These are phyloP conservation scores for Tholera decimalis DNA, from an alignment of 2,888 invertebrate genomes.

Conservation along the genomic window DNA sequence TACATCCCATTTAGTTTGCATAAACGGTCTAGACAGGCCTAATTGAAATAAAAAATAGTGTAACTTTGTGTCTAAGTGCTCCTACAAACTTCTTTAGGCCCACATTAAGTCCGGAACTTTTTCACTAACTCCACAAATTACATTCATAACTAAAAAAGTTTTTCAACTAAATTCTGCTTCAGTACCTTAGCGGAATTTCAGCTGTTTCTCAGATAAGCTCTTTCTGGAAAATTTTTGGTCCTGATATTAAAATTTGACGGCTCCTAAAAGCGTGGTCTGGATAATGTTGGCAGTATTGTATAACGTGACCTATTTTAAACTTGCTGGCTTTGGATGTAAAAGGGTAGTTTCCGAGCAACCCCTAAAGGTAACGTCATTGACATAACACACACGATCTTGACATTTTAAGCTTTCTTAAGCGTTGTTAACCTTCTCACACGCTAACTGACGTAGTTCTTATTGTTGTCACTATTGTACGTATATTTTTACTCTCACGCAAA, in stretches of 20 bases:
- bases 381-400: slow-evolving; percentile 4
- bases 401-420: neutral
- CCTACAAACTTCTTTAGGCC: neutral
- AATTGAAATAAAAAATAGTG: neutral
- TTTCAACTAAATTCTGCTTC: slow-evolving; percentile 8
- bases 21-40: neutral
- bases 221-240: slow-evolving; percentile 16
- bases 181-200: slow-evolving; percentile 12
- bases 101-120: slow-evolving; percentile 20
- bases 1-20: too few relatives aligned
- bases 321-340: neutral
- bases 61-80: neutral
- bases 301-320: slow-evolving; percentile 28
- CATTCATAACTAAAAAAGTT: slow-evolving; percentile 4
- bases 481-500: too few relatives aligned
- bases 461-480: too few relatives aligned
- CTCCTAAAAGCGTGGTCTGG: slow-evolving; percentile 19
- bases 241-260: slow-evolving; percentile 35
- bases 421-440: too few relatives aligned
- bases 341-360: neutral
- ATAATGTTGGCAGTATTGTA: slow-evolving; percentile 3
- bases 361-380: neutral
- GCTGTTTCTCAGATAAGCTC: slow-evolving; percentile 9
- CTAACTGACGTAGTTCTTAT: too few relatives aligned
- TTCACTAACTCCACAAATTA: slow-evolving; percentile 4